Percentiles rank a stretch among this genome's conserved stretches.
Conservation (phyloP, 2,113 vertebrate species). For the Phasianus colchicus region DNA sequence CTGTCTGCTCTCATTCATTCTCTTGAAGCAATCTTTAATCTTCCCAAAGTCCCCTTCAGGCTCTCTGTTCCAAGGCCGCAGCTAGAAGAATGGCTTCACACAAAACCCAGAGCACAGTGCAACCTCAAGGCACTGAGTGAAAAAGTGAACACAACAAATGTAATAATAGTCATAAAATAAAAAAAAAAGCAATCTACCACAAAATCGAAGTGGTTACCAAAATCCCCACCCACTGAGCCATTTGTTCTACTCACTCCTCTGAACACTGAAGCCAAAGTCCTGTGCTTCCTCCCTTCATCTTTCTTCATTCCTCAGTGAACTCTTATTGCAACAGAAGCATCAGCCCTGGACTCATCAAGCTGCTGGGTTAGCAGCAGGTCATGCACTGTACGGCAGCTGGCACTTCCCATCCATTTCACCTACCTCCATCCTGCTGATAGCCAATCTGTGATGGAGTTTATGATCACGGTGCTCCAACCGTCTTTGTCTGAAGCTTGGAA, state of each 20-base stretch:
- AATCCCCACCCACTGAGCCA: neutral
- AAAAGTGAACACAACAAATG: neutral
- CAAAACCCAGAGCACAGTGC: neutral
- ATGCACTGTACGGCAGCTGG: neutral
- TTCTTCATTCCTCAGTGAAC: neutral
- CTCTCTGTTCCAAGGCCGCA: neutral
- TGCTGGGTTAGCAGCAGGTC: neutral
- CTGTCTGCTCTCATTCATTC: constrained; percentile 34
- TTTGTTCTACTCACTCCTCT: neutral
- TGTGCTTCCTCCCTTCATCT: neutral
- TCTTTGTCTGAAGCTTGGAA: neutral
- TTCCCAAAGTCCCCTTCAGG: neutral
- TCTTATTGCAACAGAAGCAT: neutral
- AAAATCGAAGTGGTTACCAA: neutral
- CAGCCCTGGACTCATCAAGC: neutral
- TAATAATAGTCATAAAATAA: neutral
- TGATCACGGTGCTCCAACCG: neutral
- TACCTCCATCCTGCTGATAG: neutral
- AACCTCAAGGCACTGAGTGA: neutral
- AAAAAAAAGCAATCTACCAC: neutral
- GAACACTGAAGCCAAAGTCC: neutral
- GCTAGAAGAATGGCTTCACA: neutral
- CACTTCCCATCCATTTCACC: neutral
- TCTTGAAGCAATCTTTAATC: constrained; percentile 27
- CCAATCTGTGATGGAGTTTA: too few relatives aligned